phyloP scores from a whole-genome alignment of 2,113 vertebrate species.

The Abramis brama region DNA sequence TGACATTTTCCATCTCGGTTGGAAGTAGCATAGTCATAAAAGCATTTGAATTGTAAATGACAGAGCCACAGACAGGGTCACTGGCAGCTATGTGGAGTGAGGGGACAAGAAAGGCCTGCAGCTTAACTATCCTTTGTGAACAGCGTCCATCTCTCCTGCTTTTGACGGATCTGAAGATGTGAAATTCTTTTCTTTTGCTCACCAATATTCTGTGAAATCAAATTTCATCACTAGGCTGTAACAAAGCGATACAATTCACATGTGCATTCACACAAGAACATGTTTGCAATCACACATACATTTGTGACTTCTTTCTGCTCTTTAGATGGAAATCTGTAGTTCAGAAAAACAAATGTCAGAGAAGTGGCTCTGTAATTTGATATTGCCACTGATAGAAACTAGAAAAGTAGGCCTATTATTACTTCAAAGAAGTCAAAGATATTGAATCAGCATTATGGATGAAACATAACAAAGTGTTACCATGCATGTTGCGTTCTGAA shows the following conservation, averaged over 20 bases:
- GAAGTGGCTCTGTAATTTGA: conserved; percentile 29
- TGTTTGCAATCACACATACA: conserved; percentile 59
- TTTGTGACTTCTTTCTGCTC: conserved; percentile 45
- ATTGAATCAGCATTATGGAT: neutral
- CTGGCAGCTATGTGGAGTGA: conserved; percentile 36
- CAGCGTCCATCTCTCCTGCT: conserved; percentile 31
- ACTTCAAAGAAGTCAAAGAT: conserved; percentile 33
- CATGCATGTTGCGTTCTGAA: neutral
- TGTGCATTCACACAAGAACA: conserved; percentile 60
- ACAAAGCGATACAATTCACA: conserved; percentile 69
- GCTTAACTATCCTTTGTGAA: conserved; percentile 49
- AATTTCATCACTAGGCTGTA: conserved; percentile 60
- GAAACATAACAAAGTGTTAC: neutral
- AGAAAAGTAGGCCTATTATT: conserved; percentile 30
- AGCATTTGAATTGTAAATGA: conserved; percentile 65
- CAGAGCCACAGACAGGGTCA: conserved; percentile 49
- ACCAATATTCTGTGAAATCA: conserved; percentile 67
- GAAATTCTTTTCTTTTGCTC: conserved; percentile 54
- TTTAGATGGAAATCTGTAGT: conserved; percentile 2
- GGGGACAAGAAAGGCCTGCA: conserved; percentile 42
- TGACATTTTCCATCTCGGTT: conserved; percentile 53
- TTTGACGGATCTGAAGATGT: conserved; percentile 47
- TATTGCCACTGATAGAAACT: conserved; percentile 30
- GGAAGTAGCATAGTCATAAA: conserved; percentile 50
- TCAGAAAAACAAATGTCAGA: neutral